Evolutionary conservation across 2,888 invertebrate genomes (phyloP).

Genomic region (Phortica magna): DNA sequence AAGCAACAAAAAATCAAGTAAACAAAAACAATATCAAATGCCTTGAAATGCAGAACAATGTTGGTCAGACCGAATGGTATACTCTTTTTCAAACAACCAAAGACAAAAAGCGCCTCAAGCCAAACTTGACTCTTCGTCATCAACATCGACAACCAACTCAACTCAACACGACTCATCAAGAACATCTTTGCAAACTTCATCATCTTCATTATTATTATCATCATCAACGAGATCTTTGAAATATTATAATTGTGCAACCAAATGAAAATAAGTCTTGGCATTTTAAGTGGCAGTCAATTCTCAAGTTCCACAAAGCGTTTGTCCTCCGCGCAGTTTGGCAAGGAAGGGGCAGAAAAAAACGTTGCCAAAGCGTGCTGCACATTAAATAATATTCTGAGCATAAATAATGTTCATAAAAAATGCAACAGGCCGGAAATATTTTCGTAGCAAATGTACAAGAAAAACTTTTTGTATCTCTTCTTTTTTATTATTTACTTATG

Average conservation of each 20-base stretch:
- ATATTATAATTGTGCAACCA: conserved; percentile 72
- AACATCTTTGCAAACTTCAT: neutral
- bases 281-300: conserved; percentile 55
- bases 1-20: conserved; percentile 6
- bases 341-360: neutral
- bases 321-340: neutral
- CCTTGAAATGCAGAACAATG: conserved; percentile 11
- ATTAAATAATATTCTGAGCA: conserved; percentile 32
- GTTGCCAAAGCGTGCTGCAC: neutral
- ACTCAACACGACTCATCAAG: neutral
- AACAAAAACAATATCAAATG: conserved; percentile 44
- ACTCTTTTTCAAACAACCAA: neutral
- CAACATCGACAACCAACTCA: neutral
- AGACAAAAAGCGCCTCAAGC: neutral
- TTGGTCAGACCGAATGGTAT: neutral
- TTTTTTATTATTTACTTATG: neutral
- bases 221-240: conserved; percentile 48
- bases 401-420: conserved; percentile 53
- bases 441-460: neutral
- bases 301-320: neutral
- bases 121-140: conserved; percentile 13
- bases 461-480: neutral
- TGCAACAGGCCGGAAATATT: conserved; percentile 42
- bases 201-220: neutral
- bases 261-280: conserved; percentile 71